Conservation (phyloP, 2,113 vertebrate species). For the Pteruthius melanotis region DNA sequence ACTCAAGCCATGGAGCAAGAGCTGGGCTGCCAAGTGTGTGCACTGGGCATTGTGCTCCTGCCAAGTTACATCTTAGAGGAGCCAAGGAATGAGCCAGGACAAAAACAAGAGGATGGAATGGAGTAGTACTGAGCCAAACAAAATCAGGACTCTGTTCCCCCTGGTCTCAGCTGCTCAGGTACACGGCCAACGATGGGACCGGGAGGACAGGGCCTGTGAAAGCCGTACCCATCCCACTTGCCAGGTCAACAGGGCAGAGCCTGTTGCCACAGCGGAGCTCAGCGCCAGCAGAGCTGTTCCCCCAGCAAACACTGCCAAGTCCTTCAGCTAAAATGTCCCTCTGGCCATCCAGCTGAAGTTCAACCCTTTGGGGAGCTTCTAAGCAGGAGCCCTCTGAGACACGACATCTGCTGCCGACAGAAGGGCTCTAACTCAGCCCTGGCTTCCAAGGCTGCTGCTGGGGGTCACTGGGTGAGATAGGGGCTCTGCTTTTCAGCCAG, state of each 20-base stretch:
- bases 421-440: not conserved
- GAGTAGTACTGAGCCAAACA: not conserved
- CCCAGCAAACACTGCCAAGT: not conserved
- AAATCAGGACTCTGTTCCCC: not conserved
- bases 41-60: constrained; percentile 32
- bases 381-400: not conserved
- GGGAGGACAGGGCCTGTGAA: not conserved
- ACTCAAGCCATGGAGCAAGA: constrained; percentile 5
- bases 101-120: constrained; percentile 1
- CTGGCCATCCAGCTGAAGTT: not conserved
- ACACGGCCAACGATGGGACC: not conserved
- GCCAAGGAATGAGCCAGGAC: constrained; percentile 25
- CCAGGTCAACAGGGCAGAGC: not conserved
- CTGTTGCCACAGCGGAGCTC: not conserved
- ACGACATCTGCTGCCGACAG: not conserved
- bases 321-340: not conserved
- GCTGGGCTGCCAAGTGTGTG: constrained; percentile 25
- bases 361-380: not conserved
- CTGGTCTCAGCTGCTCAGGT: not conserved
- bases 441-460: not conserved
- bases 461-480: not conserved
- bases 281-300: fast-evolving
- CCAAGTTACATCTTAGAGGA: constrained; percentile 10
- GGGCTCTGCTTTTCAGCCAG: not conserved
- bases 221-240: not conserved